Evolutionary conservation across 2,888 invertebrate genomes (phyloP).

Genomic region (Anthrax anthrax): DNA sequence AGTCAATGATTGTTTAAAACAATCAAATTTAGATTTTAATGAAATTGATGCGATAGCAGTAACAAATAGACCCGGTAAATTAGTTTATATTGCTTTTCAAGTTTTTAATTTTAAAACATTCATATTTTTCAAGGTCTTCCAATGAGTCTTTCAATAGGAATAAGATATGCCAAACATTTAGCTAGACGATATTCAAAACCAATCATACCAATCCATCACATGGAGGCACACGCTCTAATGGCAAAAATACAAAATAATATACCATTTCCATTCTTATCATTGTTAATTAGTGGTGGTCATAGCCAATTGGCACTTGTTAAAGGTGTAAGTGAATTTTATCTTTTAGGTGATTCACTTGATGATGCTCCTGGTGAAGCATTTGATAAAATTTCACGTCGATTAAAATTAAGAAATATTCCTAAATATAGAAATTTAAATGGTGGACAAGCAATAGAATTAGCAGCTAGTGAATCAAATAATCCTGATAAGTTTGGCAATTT

Average conservation of each 20-base stretch:
- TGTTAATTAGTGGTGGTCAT: conserved; percentile 90
- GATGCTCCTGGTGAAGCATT: conserved; percentile 88
- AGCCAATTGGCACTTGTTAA: conserved; percentile 64
- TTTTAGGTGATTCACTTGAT: conserved; percentile 67
- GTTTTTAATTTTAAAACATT: no score
- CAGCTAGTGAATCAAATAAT: conserved; percentile 54
- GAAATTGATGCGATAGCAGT: conserved; percentile 79
- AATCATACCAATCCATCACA: conserved; percentile 92
- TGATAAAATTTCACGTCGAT: conserved; percentile 80
- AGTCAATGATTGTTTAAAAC: conserved; percentile 49
- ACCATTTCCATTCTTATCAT: conserved; percentile 74
- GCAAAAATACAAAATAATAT: conserved; percentile 56
- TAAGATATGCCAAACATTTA: conserved; percentile 66
- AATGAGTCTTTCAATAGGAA: conserved; percentile 64
- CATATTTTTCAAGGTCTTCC: conserved; percentile 50
- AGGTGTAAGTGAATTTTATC: conserved; percentile 56
- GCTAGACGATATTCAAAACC: conserved; percentile 54
- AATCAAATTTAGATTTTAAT: conserved; percentile 42
- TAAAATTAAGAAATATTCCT: conserved; percentile 66
- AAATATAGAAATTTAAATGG: conserved; percentile 55
- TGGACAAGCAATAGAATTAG: conserved; percentile 71
- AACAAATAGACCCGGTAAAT: conserved; percentile 67
- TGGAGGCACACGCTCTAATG: conserved; percentile 95
- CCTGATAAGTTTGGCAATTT: conserved; percentile 46
- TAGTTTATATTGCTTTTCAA: no score